A percentile compares a stretch with the other conserved stretches of the same genome.
These are phyloP conservation scores for Dendrolimus punctatus DNA, from an alignment of 1,140 invertebrate genomes.

Conservation along the genomic window DNA sequence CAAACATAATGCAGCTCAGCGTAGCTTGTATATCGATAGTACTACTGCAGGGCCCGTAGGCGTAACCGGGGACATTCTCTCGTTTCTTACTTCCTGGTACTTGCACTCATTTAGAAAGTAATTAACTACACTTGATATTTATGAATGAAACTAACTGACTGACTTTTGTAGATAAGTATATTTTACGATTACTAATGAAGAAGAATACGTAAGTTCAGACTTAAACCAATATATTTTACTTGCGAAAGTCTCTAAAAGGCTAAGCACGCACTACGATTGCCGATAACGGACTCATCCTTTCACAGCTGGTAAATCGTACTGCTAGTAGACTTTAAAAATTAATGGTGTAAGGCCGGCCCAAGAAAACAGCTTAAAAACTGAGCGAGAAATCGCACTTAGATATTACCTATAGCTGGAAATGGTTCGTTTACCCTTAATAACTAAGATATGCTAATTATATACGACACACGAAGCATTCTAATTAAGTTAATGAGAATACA, in stretches of 20 bases:
- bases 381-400: background rate
- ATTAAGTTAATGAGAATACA: slow-evolving; percentile 22
- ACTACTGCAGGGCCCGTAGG: slow-evolving; percentile 32
- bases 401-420: slow-evolving; percentile 4
- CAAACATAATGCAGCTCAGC: slow-evolving; percentile 33
- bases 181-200: too few relatives aligned
- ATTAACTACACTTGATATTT: background rate
- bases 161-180: too few relatives aligned
- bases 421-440: slow-evolving; percentile 25
- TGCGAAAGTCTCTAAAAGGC: too few relatives aligned
- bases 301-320: too few relatives aligned
- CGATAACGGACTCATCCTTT: too few relatives aligned
- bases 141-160: background rate
- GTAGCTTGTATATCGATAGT: slow-evolving; percentile 25
- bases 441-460: slow-evolving; percentile 19
- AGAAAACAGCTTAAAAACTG: too few relatives aligned
- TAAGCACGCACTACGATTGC: too few relatives aligned
- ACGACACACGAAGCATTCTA: slow-evolving; percentile 17
- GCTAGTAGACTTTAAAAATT: too few relatives aligned
- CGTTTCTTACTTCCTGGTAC: slow-evolving; percentile 39
- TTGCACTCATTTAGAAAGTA: slow-evolving; percentile 8
- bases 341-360: too few relatives aligned
- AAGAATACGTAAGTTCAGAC: too few relatives aligned
- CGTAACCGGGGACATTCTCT: slow-evolving; percentile 38
- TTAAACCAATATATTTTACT: too few relatives aligned